A percentile compares a stretch with the other conserved stretches of the same genome.
These are phyloP conservation scores for Dryas iulia DNA, from an alignment of 1,140 invertebrate species.

Conservation along the genomic window DNA sequence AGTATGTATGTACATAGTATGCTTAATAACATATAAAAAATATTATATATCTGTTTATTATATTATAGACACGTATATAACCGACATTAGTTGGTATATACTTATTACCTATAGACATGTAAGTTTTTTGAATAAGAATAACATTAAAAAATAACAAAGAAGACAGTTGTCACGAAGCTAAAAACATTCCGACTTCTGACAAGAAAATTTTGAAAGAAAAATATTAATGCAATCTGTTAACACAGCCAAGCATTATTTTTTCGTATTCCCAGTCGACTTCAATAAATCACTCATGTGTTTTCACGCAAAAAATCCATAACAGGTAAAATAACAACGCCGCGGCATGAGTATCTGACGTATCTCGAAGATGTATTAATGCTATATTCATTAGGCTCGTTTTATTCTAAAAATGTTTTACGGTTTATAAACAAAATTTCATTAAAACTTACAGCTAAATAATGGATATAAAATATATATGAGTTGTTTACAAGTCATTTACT, in stretches of 20 bases:
- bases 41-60: no score
- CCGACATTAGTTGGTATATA: background rate
- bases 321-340: constrained; percentile 47
- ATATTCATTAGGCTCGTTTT: constrained; percentile 26
- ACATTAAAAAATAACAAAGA: constrained; percentile 3
- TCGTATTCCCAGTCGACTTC: constrained; percentile 59
- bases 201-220: constrained; percentile 35
- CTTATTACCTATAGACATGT: background rate
- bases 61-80: no score
- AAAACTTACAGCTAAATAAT: no score
- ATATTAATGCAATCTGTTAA: constrained; percentile 68
- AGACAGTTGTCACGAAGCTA: background rate
- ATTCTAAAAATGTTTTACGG: constrained; percentile 6
- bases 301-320: constrained; percentile 67
- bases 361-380: constrained; percentile 28
- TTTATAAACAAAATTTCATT: background rate
- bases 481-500: no score
- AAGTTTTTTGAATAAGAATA: background rate
- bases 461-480: no score
- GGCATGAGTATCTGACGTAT: constrained; percentile 31
- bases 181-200: constrained; percentile 17
- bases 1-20: no score
- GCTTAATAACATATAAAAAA: no score
- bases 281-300: constrained; percentile 73
- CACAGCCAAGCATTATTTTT: constrained; percentile 60